phyloP scores from a whole-genome alignment of 1,140 invertebrate genomes.

The Drosophila simulans region DNA sequence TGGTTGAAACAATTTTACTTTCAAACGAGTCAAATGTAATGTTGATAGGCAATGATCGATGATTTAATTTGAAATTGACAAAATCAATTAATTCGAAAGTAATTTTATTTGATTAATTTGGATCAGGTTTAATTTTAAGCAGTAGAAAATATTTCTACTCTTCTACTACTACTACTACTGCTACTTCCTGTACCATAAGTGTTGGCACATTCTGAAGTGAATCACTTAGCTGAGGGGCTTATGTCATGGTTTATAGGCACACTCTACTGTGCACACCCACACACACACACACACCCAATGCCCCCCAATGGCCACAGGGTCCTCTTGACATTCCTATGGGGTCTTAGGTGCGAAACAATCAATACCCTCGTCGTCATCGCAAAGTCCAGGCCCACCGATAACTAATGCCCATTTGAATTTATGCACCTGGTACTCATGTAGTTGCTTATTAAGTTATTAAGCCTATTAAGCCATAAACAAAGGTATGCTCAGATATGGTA shows the following conservation, averaged over 20 bases:
- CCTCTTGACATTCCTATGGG: constrained; percentile 2
- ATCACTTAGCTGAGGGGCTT: constrained; percentile 2
- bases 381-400: constrained; percentile 59
- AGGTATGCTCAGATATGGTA: background rate
- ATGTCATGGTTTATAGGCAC: background rate
- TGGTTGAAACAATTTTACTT: too few species aligned
- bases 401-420: constrained; percentile 57
- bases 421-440: background rate
- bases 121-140: too few species aligned
- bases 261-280: background rate
- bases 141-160: too few species aligned
- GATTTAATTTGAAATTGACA: too few species aligned
- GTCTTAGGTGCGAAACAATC: constrained; percentile 36
- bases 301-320: background rate
- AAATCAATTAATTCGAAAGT: too few species aligned
- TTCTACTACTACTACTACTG: too few species aligned
- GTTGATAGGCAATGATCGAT: too few species aligned
- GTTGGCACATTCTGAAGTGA: background rate
- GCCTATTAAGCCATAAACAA: background rate
- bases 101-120: too few species aligned
- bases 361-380: constrained; percentile 26
- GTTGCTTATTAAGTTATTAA: too few species aligned
- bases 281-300: too few species aligned
- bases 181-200: too few species aligned
- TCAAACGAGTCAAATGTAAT: too few species aligned